Evolutionary conservation across 2,888 invertebrate genomes (phyloP).

Genomic region (Philereme vetulata): DNA sequence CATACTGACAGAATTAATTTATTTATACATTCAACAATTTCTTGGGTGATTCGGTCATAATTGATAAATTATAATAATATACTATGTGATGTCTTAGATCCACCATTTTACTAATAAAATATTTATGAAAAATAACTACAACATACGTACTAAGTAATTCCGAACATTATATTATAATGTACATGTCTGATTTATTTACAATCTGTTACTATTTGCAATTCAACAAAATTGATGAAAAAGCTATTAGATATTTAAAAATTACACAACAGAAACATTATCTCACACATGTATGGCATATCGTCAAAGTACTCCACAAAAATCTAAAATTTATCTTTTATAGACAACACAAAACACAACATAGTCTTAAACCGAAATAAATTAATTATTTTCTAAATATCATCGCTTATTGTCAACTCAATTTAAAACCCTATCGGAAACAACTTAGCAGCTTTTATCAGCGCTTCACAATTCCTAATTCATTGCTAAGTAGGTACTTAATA

Average conservation of each 20-base stretch:
- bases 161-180: conserved; percentile 30
- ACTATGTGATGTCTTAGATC: conserved; percentile 57
- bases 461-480: conserved; percentile 58
- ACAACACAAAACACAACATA: conserved; percentile 81
- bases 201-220: conserved; percentile 36
- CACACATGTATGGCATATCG: conserved; percentile 80
- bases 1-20: conserved; percentile 73
- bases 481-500: conserved; percentile 48
- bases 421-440: conserved; percentile 56
- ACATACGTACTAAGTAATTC: conserved; percentile 26
- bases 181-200: conserved; percentile 38
- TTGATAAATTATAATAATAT: conserved; percentile 37
- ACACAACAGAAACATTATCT: conserved; percentile 78
- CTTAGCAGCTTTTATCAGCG: conserved; percentile 30
- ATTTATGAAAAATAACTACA: conserved; percentile 36
- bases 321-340: conserved; percentile 64
- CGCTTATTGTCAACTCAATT: conserved; percentile 81
- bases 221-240: conserved; percentile 47
- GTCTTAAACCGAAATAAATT: conserved; percentile 82
- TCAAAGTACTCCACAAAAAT: conserved; percentile 67
- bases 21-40: conserved; percentile 64
- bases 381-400: conserved; percentile 74
- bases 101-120: conserved; percentile 48
- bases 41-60: conserved; percentile 25
- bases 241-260: conserved; percentile 58